Evolutionary conservation across 2,888 invertebrate genomes (phyloP).

Genomic region (Xestia rhomboidea): DNA sequence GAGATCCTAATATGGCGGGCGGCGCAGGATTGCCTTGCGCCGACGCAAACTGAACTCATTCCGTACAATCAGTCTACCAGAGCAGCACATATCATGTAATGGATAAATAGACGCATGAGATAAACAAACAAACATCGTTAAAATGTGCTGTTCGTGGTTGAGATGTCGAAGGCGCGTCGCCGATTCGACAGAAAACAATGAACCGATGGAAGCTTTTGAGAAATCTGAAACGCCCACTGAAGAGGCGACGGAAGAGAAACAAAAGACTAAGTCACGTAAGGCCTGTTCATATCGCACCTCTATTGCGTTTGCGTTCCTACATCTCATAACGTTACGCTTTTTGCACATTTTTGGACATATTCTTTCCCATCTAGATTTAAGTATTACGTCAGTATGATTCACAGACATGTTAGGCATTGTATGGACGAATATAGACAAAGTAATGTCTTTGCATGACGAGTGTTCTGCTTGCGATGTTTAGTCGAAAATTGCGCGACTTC

Average conservation of each 20-base stretch:
- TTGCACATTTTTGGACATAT: slow-evolving; percentile 74
- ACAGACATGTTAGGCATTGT: slow-evolving; percentile 67
- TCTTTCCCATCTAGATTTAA: slow-evolving; percentile 62
- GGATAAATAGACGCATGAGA: slow-evolving; percentile 56
- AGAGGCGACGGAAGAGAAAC: slow-evolving; percentile 72
- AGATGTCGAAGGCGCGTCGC: slow-evolving; percentile 85
- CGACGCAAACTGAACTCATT: slow-evolving; percentile 84
- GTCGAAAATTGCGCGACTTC: slow-evolving; percentile 40
- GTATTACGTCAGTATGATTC: slow-evolving; percentile 77
- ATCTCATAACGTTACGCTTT: slow-evolving; percentile 71
- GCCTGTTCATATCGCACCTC: slow-evolving; percentile 72
- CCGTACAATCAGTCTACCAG: slow-evolving; percentile 79
- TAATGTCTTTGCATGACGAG: slow-evolving; percentile 53
- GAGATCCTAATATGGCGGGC: slow-evolving; percentile 88
- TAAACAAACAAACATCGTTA: slow-evolving; percentile 72
- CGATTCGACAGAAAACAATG: slow-evolving; percentile 78
- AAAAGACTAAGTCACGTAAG: slow-evolving; percentile 84
- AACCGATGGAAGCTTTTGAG: slow-evolving; percentile 81
- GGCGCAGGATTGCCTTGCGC: slow-evolving; percentile 86
- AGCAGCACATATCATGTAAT: slow-evolving; percentile 75
- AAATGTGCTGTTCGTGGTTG: slow-evolving; percentile 89
- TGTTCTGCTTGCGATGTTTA: slow-evolving; percentile 51
- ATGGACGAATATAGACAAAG: slow-evolving; percentile 48
- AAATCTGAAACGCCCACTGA: slow-evolving; percentile 71
- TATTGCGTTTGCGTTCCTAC: slow-evolving; percentile 69